Conservation (phyloP, 2,888 invertebrate genomes). For the Philaethria dido region DNA sequence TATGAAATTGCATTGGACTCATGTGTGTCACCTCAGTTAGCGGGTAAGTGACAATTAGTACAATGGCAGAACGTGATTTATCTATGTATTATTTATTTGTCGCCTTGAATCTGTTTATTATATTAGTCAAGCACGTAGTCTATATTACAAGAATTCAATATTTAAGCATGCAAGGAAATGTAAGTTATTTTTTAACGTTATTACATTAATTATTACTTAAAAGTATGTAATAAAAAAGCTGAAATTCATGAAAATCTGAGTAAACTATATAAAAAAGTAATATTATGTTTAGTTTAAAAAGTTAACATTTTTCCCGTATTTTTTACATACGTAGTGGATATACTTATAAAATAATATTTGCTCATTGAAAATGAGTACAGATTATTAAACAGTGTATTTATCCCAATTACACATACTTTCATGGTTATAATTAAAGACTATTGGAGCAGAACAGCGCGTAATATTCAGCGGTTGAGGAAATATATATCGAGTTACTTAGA, state of each 20-base stretch:
- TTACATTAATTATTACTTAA: too few species aligned
- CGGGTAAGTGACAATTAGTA: slow-evolving; percentile 41
- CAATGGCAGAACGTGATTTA: slow-evolving; percentile 47
- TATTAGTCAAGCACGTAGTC: slow-evolving; percentile 26
- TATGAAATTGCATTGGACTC: not conserved
- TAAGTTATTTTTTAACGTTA: not conserved
- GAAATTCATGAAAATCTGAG: too few species aligned
- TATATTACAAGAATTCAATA: slow-evolving; percentile 11
- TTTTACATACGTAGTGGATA: not conserved
- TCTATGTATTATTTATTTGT: slow-evolving; percentile 37
- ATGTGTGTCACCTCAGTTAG: slow-evolving; percentile 40
- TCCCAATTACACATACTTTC: slow-evolving; percentile 48
- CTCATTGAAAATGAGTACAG: slow-evolving; percentile 29
- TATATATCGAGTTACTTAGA: slow-evolving; percentile 7
- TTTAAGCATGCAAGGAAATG: slow-evolving; percentile 2
- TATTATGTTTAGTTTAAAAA: too few species aligned
- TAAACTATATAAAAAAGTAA: too few species aligned
- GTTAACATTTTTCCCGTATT: not conserved
- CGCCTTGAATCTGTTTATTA: slow-evolving; percentile 39
- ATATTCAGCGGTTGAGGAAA: slow-evolving; percentile 13
- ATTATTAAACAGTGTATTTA: slow-evolving; percentile 43
- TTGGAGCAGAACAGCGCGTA: slow-evolving; percentile 46
- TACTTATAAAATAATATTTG: not conserved
- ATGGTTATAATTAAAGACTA: slow-evolving; percentile 49
- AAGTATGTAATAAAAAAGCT: too few species aligned